Base-by-base conservation (phyloP, 2,113 vertebrate species). In the Sebastes schlegelii region DNA sequence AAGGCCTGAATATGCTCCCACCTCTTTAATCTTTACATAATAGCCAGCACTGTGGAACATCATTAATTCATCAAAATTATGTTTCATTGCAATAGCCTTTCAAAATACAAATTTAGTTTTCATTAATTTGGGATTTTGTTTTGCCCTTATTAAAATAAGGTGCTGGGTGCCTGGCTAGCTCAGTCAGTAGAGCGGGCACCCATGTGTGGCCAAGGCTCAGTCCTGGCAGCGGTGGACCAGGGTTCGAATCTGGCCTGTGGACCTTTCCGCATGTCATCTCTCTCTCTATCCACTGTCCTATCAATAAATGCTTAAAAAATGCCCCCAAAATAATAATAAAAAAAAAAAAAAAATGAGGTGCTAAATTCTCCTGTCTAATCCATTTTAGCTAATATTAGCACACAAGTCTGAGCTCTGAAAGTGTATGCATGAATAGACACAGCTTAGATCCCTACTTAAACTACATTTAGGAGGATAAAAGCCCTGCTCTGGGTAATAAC, bases 401-500 rank as follows among this genome's bases (percentile, higher is more conserved):
- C 49, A 58, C 55, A 49, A 23, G 60, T 64, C 45, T 16, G n/a
- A 49, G 69, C 11, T 71, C 43, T 55, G 12, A 72, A 46, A 8
- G 58, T 79, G 55, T 64, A n/a, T n/a, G 54, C 71, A 75, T 77
- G 82, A 80, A 2, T 43, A 64, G 67, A 68, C 71, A 49, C 51
- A 19, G 64, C 51, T 77, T 65, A 79, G 55, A 74, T 64, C 52
- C 11, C 61, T 40, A 54, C 80, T 85, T 76, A 79, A 43, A 73
- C 66, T 34, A 80, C 58, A 70, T 79, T 88, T 61, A 76, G 43
- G 61, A 76, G 83, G 77, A 86, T 75, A 65, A 69, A 79, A 60
- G 69, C 21, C 40, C 83, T 66, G 61, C 72, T 88, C 19, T 51
- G 81, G 42, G 46, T 77, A 86, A 88, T 86, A 73, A 79, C 69